phyloP scores from a whole-genome alignment of 2,113 vertebrate genomes.

The Aleadryas rufinucha region DNA sequence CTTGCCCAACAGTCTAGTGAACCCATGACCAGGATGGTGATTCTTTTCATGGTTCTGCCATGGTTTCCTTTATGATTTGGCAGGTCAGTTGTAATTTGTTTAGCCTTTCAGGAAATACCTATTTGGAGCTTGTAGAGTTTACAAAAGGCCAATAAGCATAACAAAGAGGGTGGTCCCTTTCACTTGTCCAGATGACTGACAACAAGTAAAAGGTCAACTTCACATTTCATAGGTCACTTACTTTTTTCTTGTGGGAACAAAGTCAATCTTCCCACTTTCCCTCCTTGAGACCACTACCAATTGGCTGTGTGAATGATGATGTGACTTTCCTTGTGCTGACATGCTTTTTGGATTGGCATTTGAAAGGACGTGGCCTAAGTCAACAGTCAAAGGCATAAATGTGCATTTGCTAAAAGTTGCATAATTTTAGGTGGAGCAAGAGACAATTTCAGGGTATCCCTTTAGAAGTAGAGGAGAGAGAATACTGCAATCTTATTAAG shows the following conservation, averaged over 20 bases:
- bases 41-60: not conserved
- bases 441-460: not conserved
- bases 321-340: not conserved
- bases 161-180: conserved; percentile 66
- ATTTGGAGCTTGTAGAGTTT: conserved; percentile 56
- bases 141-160: conserved; percentile 64
- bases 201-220: conserved; percentile 74
- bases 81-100: conserved; percentile 56
- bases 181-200: conserved; percentile 55
- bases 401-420: not conserved
- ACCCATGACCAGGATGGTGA: not conserved
- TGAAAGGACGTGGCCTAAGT: conserved; percentile 43
- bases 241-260: conserved; percentile 57
- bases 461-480: not conserved
- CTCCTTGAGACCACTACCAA: conserved; percentile 32
- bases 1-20: not conserved
- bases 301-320: conserved; percentile 55
- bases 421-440: not conserved
- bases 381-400: conserved; percentile 11
- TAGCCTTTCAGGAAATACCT: conserved; percentile 60
- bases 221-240: conserved; percentile 74
- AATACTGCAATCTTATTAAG: not conserved
- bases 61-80: conserved; percentile 10
- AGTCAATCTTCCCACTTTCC: conserved; percentile 29
- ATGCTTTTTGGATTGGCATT: not conserved